Conservation (phyloP, 2,888 invertebrate genomes). For the Drosophila hamatofila region DNA sequence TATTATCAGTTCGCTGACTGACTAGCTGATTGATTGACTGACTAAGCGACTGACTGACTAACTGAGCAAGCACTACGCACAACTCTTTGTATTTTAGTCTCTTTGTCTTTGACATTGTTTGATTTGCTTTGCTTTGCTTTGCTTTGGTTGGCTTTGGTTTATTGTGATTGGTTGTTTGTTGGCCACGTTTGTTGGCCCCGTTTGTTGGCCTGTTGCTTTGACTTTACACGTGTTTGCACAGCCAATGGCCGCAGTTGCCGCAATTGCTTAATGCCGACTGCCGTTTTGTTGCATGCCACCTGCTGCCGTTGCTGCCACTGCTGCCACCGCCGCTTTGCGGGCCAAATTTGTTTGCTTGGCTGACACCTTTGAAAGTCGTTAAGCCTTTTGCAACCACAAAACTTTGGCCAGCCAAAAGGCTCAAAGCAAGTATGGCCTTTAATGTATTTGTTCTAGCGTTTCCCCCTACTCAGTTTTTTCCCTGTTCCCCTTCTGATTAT, state of each 20-base stretch:
- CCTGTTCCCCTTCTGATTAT: slow-evolving; percentile 18
- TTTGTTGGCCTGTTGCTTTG: slow-evolving; percentile 64
- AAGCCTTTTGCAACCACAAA: slow-evolving; percentile 44
- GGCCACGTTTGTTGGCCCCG: slow-evolving; percentile 35
- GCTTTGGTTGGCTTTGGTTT: slow-evolving; percentile 32
- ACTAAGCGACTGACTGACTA: background rate
- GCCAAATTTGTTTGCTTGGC: slow-evolving; percentile 69
- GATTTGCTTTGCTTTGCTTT: slow-evolving; percentile 28
- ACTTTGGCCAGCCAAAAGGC: slow-evolving; percentile 51
- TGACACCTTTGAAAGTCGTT: slow-evolving; percentile 63
- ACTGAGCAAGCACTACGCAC: slow-evolving; percentile 22
- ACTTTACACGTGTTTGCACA: slow-evolving; percentile 74
- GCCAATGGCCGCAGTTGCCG: slow-evolving; percentile 38
- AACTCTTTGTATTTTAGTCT: slow-evolving; percentile 26
- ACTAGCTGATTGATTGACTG: background rate
- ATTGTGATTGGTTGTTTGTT: slow-evolving; percentile 45
- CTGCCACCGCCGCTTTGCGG: slow-evolving; percentile 30
- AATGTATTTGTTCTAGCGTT: slow-evolving; percentile 1
- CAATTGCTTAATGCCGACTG: slow-evolving; percentile 26
- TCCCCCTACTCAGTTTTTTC: background rate
- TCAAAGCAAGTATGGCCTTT: slow-evolving; percentile 67
- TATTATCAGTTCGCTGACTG: background rate
- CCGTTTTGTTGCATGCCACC: slow-evolving; percentile 30
- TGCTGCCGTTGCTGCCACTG: slow-evolving; percentile 1
- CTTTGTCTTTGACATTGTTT: slow-evolving; percentile 43